Percentiles rank a stretch among this genome's conserved stretches.
These are phyloP conservation scores for Ferrisia virgata DNA, from an alignment of 2,888 invertebrate genomes.

Conservation along the genomic window DNA sequence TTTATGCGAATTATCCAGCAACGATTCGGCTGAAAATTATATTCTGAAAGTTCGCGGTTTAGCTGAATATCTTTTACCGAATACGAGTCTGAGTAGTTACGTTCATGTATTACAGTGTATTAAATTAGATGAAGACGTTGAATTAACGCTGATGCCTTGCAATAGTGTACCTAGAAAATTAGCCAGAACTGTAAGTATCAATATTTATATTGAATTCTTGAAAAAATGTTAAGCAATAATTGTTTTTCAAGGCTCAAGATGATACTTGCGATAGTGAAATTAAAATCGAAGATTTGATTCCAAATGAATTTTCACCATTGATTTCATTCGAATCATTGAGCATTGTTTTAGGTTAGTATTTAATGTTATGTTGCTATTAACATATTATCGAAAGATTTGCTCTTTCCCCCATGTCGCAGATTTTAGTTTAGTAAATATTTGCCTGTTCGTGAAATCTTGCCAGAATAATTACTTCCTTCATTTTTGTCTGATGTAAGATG, in stretches of 20 bases:
- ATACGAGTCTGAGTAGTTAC: constrained; percentile 80
- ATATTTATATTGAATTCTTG: too few relatives aligned
- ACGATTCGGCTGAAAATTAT: constrained; percentile 63
- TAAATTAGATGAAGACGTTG: constrained; percentile 86
- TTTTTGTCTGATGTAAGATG: too few relatives aligned
- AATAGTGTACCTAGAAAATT: constrained; percentile 67
- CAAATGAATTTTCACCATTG: constrained; percentile 69
- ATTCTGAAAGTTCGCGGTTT: constrained; percentile 79
- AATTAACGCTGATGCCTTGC: constrained; percentile 58
- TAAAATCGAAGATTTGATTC: constrained; percentile 73
- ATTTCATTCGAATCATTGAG: constrained; percentile 79
- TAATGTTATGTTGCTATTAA: too few relatives aligned
- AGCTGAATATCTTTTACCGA: constrained; percentile 77
- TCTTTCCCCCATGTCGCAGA: too few relatives aligned
- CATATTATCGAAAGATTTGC: too few relatives aligned
- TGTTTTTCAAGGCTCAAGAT: constrained; percentile 61
- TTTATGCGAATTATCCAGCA: constrained; percentile 75
- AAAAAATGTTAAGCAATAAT: not conserved
- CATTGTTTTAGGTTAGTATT: constrained; percentile 72
- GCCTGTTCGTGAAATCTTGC: too few relatives aligned
- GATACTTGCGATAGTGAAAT: constrained; percentile 74
- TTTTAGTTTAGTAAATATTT: too few relatives aligned
- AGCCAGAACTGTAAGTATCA: constrained; percentile 69
- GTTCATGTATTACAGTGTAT: constrained; percentile 92
- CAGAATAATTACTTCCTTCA: too few relatives aligned